phyloP scores from a whole-genome alignment of 2,888 invertebrate species.

The Volucella bombylans region DNA sequence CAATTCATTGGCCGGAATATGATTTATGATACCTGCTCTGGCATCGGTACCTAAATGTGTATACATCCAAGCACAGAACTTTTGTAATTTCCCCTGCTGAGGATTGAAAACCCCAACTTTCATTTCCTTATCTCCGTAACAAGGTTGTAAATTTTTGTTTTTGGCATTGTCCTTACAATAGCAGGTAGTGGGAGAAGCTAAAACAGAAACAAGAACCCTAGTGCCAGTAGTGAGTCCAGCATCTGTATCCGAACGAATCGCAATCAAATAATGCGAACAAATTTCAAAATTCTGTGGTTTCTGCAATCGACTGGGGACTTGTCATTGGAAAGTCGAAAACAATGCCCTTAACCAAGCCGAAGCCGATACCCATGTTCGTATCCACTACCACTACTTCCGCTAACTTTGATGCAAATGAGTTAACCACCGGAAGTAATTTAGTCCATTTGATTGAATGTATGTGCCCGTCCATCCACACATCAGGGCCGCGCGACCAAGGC shows the following conservation, averaged over 20 bases:
- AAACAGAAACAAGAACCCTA: too few species aligned
- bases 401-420: neutral
- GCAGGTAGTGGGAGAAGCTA: neutral
- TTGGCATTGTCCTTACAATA: constrained; percentile 16
- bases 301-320: neutral
- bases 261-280: constrained; percentile 31
- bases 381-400: neutral
- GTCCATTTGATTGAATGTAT: neutral
- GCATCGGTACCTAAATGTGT: too few species aligned
- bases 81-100: constrained; percentile 57
- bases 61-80: constrained; percentile 1
- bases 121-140: constrained; percentile 55
- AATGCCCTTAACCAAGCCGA: neutral
- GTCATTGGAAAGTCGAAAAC: neutral
- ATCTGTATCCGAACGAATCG: neutral
- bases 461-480: too few species aligned
- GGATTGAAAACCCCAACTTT: constrained; percentile 47
- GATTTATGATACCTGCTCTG: too few species aligned
- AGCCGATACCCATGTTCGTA: too few species aligned
- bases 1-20: too few species aligned
- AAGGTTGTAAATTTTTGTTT: constrained; percentile 50
- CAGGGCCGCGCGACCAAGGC: neutral
- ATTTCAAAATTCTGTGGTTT: constrained; percentile 25
- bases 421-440: constrained; percentile 1
- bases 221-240: too few species aligned